Conservation (phyloP, 2,113 vertebrate genomes). For the Motacilla alba region DNA sequence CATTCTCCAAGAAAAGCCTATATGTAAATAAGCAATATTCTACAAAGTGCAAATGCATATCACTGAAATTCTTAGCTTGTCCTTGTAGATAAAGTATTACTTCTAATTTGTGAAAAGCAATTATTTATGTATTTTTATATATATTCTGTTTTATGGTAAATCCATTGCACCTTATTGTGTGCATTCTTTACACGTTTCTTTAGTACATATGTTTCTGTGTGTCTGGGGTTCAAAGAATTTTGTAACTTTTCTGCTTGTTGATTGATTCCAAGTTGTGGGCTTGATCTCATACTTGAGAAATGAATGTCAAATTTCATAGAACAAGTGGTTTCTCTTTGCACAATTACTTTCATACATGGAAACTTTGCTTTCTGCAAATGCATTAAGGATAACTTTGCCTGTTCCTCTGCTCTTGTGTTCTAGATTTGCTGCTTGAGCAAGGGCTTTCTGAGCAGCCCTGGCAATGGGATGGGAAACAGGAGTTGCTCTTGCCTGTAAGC, state of each 20-base stretch:
- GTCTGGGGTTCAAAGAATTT: not conserved
- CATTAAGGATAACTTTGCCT: not conserved
- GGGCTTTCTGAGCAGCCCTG: not conserved
- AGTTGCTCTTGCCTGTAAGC: not conserved
- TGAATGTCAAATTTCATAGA: not conserved
- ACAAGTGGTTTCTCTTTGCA: not conserved
- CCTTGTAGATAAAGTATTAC: not conserved
- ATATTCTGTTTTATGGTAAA: not conserved
- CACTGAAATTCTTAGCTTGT: not conserved
- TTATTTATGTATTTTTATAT: not conserved
- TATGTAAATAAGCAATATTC: not conserved
- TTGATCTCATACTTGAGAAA: not conserved
- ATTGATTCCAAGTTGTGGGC: not conserved
- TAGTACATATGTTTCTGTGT: not conserved
- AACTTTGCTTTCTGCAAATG: not conserved
- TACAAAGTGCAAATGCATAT: not conserved
- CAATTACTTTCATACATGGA: not conserved
- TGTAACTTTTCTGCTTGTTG: not conserved
- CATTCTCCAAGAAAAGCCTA: not conserved
- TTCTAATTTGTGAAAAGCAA: not conserved
- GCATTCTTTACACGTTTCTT: not conserved
- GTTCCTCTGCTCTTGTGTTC: not conserved
- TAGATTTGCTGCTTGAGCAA: not conserved
- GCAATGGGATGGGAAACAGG: not conserved
- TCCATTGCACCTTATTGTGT: not conserved